Evolutionary conservation across 2,888 invertebrate species (phyloP), one percentile per base, ranked within the genome.

Genomic region (Disparrhopalites patrizii): DNA sequence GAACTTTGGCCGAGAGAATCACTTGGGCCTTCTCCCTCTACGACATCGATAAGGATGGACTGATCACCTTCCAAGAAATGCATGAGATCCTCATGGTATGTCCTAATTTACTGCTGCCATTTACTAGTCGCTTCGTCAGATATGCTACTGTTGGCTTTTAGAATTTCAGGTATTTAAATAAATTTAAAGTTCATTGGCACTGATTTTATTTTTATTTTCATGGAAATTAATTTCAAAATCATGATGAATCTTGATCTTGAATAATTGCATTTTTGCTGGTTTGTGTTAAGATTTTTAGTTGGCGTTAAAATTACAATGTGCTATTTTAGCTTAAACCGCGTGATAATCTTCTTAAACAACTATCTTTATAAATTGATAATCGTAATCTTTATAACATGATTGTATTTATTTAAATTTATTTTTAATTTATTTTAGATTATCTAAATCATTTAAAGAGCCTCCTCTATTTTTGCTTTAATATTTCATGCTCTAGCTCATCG

Each of bases 11-110:
- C 1, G 65, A 65, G 30, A 65, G 43, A 25, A 65, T 65, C 28
- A 28, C 36, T 7, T 65, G 58, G 52, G 65, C 65, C 20, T 65
- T 65, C 33, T 60, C 58, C 5, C 54, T 65, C 30, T 65, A 65
- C 28, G 65, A 65, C n/a, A 65, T 65, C 23, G 60, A 65, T 20
- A 65, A 65, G 30, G 65, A 65, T 60, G 65, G 65, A 1, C 25
- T 54, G n/a, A 58, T 65, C 30, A 23, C 65, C 4, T 50, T 40
- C 2, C 20, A 36, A 10, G 65, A 65, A 40, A 65, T 65, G 65
- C 18, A 27, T 50, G 65, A 65, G 52, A 65, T 65, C 18, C 40
- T 65, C 1, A 47, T 57, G 58, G 65, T 60, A 65, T 25, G 25
- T 18, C 20, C 4, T 43, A 43, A 43, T 43, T 30, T 18, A 54